These are phyloP conservation scores for Lacanobia oleracea DNA, from an alignment of 2,888 invertebrate species.

Conservation along the genomic window DNA sequence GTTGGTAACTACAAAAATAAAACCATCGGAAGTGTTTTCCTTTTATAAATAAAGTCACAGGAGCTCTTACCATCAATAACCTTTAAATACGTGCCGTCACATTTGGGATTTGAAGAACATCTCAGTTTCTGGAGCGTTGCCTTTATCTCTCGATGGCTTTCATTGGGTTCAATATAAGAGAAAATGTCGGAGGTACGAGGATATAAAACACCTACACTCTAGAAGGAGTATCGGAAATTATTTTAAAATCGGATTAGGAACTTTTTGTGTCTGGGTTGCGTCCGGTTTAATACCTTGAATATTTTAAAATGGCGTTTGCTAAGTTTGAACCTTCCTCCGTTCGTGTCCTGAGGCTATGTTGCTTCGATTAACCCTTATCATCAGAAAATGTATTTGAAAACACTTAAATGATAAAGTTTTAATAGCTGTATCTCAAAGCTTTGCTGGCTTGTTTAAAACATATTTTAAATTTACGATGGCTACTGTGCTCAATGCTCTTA, in stretches of 20 bases:
- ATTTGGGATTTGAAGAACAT: conserved; percentile 38
- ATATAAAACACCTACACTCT: conserved; percentile 35
- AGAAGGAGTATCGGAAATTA: conserved; percentile 43
- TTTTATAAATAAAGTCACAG: conserved; percentile 3
- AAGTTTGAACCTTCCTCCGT: conserved; percentile 26
- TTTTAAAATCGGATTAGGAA: conserved; percentile 35
- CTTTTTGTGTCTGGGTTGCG: conserved; percentile 46
- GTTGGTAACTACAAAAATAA: neutral
- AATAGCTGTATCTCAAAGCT: neutral
- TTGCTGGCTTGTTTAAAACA: neutral
- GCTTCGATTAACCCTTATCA: conserved; percentile 6
- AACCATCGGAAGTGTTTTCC: neutral
- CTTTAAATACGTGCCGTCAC: conserved; percentile 32
- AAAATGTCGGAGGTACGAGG: conserved; percentile 42
- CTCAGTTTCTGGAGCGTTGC: conserved; percentile 44
- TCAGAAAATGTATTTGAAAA: neutral
- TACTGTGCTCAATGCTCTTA: neutral
- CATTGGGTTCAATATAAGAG: conserved; percentile 55
- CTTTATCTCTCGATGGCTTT: conserved; percentile 55
- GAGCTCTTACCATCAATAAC: conserved; percentile 21
- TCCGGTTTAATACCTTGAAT: conserved; percentile 49
- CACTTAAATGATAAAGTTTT: neutral
- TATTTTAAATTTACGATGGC: neutral
- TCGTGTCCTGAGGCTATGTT: conserved; percentile 1
- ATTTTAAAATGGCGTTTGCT: conserved; percentile 39